Evolutionary conservation across 2,113 vertebrate species (phyloP).

Genomic region (Symphodus melops): DNA sequence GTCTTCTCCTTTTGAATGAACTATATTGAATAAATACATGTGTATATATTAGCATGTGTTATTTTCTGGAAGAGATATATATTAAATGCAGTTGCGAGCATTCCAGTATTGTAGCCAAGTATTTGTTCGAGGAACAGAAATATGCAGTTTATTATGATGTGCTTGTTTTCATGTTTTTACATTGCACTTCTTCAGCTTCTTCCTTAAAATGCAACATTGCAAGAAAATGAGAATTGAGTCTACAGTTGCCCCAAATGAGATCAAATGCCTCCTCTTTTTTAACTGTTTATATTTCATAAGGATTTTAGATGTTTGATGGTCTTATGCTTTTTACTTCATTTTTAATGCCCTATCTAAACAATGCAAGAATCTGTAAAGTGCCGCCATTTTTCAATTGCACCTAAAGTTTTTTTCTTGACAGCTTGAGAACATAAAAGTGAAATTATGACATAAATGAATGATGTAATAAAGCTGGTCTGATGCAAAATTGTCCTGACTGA

Average conservation of each 20-base stretch:
- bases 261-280: neutral
- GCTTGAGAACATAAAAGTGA: neutral
- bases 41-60: neutral
- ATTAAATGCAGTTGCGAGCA: conserved; percentile 17
- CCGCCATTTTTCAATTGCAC: neutral
- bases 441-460: conserved; percentile 2
- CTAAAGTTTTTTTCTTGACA: neutral
- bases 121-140: neutral
- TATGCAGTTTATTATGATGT: neutral
- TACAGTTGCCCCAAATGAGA: neutral
- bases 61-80: neutral
- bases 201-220: neutral
- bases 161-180: neutral
- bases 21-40: neutral
- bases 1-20: neutral
- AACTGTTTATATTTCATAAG: neutral
- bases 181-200: neutral
- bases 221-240: no score
- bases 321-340: neutral
- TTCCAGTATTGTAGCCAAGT: conserved; percentile 7
- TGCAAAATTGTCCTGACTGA: conserved; percentile 28
- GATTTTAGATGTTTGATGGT: conserved; percentile 7
- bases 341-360: neutral
- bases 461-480: conserved; percentile 30
- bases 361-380: neutral